Evolutionary conservation across 64 coral and sea anemone genomes (phyloP), one percentile per base, ranked within the genome.

Genomic region (Stylophora pistillata): DNA sequence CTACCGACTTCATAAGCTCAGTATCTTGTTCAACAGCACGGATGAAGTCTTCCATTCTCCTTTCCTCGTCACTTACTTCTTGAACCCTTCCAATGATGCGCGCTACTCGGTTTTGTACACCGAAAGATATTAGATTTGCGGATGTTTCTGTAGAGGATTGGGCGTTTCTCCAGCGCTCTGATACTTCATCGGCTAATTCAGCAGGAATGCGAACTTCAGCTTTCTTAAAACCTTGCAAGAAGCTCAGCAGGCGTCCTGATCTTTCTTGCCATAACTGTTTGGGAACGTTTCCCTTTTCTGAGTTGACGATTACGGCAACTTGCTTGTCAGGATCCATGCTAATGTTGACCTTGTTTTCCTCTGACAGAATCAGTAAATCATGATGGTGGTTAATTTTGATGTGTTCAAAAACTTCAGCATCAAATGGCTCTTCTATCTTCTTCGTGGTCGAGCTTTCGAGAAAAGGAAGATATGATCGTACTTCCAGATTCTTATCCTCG

Each of bases 401-500:
- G 28, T 77, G 47, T 0, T 63, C 27, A 20, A 91, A 56, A 0
- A 91, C 12, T 16, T 78, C 52, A 23, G 34, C 16, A 58, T 91
- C 82, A 17, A 33, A 29, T 71, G 29, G 23, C 56, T 86, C 17
- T 18, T 86, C 73, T n/a, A 29, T 1, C 71, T 86, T 72, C 3
- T 25, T 73, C 1, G 5, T 28, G 0, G 25, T 37, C 15, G 28
- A 53, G 29, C 81, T 54, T 7, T 32, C 58, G 14, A 90, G 63
- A 26, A 90, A 90, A 37, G 64, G 65, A 27, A 85, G 85, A 63
- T 78, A 78, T 17, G 73, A 47, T 17, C 41, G 30, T 1, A 91
- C 81, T 53, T 28, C 18, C 17, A 85, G n/a, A 1, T 75, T 20
- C 4, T 15, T 54, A 2, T 56, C 73, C 29, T 66, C 73, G 23